These are phyloP conservation scores for Agrochola lychnidis DNA, from an alignment of 2,888 invertebrate species.

Conservation along the genomic window DNA sequence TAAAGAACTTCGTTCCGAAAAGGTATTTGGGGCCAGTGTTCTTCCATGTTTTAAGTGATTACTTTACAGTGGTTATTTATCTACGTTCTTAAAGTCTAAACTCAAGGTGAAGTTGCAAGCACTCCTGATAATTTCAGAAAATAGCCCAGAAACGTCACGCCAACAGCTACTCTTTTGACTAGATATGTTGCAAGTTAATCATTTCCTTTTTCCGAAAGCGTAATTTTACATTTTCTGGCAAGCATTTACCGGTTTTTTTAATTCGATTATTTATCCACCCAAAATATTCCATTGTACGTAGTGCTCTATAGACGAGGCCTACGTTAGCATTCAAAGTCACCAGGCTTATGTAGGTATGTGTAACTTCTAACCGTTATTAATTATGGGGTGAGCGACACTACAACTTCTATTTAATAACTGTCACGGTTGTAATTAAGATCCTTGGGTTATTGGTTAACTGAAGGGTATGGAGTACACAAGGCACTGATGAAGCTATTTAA, in stretches of 20 bases:
- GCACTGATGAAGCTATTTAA: constrained; percentile 36
- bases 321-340: constrained; percentile 34
- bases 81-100: not conserved
- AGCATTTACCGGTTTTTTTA: not conserved
- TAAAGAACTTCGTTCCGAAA: no score
- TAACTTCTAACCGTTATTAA: constrained; percentile 61
- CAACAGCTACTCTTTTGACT: not conserved
- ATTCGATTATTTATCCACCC: not conserved
- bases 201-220: no score
- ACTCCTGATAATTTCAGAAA: not conserved
- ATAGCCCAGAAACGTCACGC: not conserved
- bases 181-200: not conserved
- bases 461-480: constrained; percentile 19
- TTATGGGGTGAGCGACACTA: constrained; percentile 58
- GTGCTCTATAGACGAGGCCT: not conserved
- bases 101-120: not conserved
- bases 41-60: not conserved
- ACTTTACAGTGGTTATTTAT: not conserved
- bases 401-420: constrained; percentile 59
- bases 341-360: constrained; percentile 31
- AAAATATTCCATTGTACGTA: constrained; percentile 7
- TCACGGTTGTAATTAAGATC: constrained; percentile 57
- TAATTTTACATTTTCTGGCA: not conserved
- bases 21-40: no score
- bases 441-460: constrained; percentile 39